phyloP scores from a whole-genome alignment of 2,113 vertebrate genomes.

The Physeter macrocephalus region DNA sequence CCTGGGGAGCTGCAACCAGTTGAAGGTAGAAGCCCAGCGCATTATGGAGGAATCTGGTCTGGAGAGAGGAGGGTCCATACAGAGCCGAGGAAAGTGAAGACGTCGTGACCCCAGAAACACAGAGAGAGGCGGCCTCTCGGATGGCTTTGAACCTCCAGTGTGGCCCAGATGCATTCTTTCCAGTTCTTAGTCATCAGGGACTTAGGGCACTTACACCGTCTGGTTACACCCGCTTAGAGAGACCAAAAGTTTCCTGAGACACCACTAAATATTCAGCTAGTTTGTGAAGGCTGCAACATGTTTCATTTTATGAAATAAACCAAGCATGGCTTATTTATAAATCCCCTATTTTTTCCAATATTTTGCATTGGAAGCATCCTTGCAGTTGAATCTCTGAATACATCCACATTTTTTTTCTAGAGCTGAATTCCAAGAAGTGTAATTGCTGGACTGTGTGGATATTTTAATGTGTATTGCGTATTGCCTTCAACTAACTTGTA shows the following conservation, averaged over 20 bases:
- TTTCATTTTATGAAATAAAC: not conserved
- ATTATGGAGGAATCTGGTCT: not conserved
- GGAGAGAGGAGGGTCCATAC: not conserved
- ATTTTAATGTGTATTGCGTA: not conserved
- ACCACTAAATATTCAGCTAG: not conserved
- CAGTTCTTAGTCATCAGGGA: not conserved
- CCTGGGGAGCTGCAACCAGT: not conserved
- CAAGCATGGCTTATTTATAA: not conserved
- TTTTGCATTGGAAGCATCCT: not conserved
- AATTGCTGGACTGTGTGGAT: not conserved
- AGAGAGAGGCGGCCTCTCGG: not conserved
- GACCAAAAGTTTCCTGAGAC: not conserved
- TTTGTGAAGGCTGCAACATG: not conserved
- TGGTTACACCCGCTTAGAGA: not conserved
- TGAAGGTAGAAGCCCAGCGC: not conserved
- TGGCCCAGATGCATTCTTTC: not conserved
- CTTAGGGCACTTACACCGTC: not conserved
- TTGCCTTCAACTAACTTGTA: not conserved
- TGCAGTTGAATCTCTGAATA: not conserved
- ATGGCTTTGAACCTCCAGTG: not conserved
- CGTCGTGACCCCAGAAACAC: not conserved
- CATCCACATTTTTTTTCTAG: not conserved
- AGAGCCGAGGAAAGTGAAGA: not conserved
- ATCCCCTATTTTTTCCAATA: not conserved
- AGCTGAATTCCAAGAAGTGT: not conserved